Base-by-base conservation (phyloP, 2,888 invertebrate genomes). In the Meloe dianella region DNA sequence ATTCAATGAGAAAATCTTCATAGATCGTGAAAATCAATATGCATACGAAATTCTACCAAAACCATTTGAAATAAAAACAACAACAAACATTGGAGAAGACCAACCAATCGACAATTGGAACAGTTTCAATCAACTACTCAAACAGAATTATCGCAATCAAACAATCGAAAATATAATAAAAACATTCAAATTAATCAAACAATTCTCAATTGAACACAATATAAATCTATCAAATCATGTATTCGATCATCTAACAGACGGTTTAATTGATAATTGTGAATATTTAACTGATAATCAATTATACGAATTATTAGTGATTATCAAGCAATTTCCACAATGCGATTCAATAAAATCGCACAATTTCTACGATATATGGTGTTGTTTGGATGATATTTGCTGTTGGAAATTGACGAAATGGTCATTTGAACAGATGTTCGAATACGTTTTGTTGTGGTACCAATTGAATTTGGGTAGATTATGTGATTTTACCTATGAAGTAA, bases 341-440 rank as follows among this genome's bases (percentile, higher is more conserved):
- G 80, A 82, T 20, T 85, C 87, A 0, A 82, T 86, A 9, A 83
- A 85, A 62, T 84, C 87, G 4, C 85, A 86, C 66, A 90, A 91
- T 80, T 91, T 85, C 75, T 85, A 87, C 65, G 87, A 88, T 75
- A 81, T 93, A 0, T 91, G 91, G 90, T 88, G 86, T 61, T 87
- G 88, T 12, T 77, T 94, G 59, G 92, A 93, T 78, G 86, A 88
- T 72, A 87, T 88, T 63, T 92, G 92, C 75, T 79, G 86, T 17
- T 80, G 78, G 78, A 78, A 77, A 69, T 78, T 86, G 69, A 78
- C 79, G 0, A 73, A 78, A 0, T 91, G 90, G 90, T 79, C 85
- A 20, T 76, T 81, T 14, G 84, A 88, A 60, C 84, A 88, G 73
- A 75, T 87, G 66, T 82, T 93, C n/a, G 78, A 84, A 62, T 86